Evolutionary conservation across 64 coral and sea anemone species (phyloP).

Genomic region (Cladopsammia gracilis): DNA sequence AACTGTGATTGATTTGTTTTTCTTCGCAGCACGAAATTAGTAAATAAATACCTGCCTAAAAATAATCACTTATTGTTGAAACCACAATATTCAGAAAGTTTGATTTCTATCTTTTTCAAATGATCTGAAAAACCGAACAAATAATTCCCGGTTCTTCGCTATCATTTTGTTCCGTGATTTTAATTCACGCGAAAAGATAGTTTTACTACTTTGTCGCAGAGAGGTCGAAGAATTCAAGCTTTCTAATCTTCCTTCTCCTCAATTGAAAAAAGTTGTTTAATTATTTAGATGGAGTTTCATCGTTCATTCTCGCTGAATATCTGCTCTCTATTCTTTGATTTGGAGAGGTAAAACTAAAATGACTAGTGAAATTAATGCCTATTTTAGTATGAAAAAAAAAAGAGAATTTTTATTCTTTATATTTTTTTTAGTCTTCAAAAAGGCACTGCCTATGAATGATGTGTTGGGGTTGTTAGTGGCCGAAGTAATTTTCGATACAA

Average conservation of each 20-base stretch:
- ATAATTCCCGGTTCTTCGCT: too few species aligned
- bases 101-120: background rate
- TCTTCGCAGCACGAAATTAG: background rate
- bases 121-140: too few species aligned
- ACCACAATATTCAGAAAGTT: background rate
- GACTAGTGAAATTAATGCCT: background rate
- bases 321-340: background rate
- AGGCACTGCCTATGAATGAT: background rate
- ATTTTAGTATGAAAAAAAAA: background rate
- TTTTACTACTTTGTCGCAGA: background rate
- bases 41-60: constrained; percentile 22
- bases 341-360: background rate
- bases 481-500: constrained; percentile 47
- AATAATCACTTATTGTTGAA: background rate
- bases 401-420: background rate
- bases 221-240: background rate
- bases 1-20: constrained; percentile 49
- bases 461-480: background rate
- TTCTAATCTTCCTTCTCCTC: constrained; percentile 7
- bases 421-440: background rate
- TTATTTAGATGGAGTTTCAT: constrained; percentile 26
- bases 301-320: background rate
- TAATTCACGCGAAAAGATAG: background rate
- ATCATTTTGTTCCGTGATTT: too few species aligned
- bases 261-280: constrained; percentile 27